Conservation (phyloP, 1,140 invertebrate species). For the Ceratosolen solmsi region DNA sequence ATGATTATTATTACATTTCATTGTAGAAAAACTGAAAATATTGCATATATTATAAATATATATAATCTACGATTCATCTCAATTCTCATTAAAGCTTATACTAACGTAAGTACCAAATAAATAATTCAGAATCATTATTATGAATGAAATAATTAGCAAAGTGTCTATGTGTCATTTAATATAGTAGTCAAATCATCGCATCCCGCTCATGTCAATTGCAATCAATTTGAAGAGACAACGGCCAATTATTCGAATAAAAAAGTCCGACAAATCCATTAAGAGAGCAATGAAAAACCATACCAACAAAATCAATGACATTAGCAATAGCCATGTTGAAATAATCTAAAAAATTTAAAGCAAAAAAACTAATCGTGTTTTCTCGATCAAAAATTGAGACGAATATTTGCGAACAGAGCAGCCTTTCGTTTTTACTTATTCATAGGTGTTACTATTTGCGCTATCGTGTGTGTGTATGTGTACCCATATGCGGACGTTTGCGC, state of each 20-base stretch:
- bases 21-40: no score
- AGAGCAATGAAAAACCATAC: not conserved
- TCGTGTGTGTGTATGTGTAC: no score
- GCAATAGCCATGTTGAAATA: not conserved
- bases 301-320: not conserved
- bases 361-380: conserved; percentile 13
- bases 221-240: not conserved
- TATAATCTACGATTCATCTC: no score
- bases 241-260: not conserved
- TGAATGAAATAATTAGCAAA: not conserved
- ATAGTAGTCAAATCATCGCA: not conserved
- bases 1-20: no score
- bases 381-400: not conserved
- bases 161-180: not conserved
- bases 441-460: no score
- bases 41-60: no score
- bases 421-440: conserved; percentile 44
- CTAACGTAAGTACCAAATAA: no score
- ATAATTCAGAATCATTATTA: not conserved
- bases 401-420: conserved; percentile 1
- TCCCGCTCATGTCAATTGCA: not conserved
- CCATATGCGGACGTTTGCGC: no score
- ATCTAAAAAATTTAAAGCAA: not conserved
- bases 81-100: no score
- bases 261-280: not conserved